Percentiles rank a stretch among this genome's conserved stretches.
phyloP scores from a whole-genome alignment of 2,888 invertebrate species.

The Athalia circularis region DNA sequence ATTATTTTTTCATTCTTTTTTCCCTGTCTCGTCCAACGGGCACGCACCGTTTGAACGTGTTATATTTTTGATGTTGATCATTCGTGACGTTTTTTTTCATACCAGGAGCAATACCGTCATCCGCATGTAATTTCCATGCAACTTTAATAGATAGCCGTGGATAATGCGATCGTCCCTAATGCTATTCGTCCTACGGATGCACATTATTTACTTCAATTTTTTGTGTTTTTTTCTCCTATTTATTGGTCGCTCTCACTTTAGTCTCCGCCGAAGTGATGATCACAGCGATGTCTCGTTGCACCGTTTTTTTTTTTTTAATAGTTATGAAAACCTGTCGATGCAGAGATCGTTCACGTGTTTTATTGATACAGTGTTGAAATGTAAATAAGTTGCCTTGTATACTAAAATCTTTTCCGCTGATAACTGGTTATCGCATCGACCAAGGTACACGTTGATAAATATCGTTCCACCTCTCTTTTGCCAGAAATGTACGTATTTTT shows the following conservation, averaged over 20 bases:
- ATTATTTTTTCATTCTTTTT: too few species aligned
- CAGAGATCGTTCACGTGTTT: not conserved
- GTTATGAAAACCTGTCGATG: not conserved
- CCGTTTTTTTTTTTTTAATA: not conserved
- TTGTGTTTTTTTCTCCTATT: not conserved
- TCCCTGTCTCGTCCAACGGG: too few species aligned
- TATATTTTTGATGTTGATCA: too few species aligned
- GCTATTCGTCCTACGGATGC: too few species aligned
- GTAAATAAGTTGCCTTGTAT: constrained; percentile 49
- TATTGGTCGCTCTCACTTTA: not conserved
- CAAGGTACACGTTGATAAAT: not conserved
- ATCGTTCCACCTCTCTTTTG: not conserved
- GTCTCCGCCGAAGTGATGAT: not conserved
- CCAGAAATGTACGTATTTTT: not conserved
- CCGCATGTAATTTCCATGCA: too few species aligned
- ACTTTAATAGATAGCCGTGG: too few species aligned
- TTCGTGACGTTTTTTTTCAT: too few species aligned
- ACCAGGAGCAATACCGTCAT: too few species aligned
- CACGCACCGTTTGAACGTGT: too few species aligned
- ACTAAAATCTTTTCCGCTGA: constrained; percentile 23
- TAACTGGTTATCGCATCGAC: constrained; percentile 33
- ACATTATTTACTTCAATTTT: not conserved
- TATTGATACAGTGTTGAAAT: constrained; percentile 49
- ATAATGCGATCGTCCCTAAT: too few species aligned
- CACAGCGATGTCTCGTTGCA: not conserved